phyloP scores from a whole-genome alignment of 1,140 invertebrate species.

The Drosophila asahinai region DNA sequence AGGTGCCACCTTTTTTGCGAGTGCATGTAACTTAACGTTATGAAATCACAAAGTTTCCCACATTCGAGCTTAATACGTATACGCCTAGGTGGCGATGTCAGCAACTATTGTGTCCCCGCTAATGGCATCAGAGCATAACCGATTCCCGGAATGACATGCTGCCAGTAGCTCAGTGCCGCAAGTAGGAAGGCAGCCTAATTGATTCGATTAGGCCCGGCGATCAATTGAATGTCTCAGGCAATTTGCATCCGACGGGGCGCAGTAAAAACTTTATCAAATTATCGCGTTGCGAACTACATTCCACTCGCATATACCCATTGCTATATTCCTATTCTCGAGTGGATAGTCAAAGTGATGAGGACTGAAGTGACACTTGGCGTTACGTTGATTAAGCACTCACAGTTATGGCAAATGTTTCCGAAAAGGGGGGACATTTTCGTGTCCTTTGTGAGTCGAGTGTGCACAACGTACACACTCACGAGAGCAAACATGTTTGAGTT shows the following conservation, averaged over 20 bases:
- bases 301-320: background rate
- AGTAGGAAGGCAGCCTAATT: slow-evolving; percentile 16
- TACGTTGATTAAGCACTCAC: slow-evolving; percentile 46
- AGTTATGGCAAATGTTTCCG: slow-evolving; percentile 17
- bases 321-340: slow-evolving; percentile 1
- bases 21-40: slow-evolving; percentile 3
- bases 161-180: background rate
- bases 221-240: slow-evolving; percentile 35
- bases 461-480: slow-evolving; percentile 1
- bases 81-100: background rate
- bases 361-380: slow-evolving; percentile 33
- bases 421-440: slow-evolving; percentile 8
- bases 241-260: slow-evolving; percentile 31
- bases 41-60: slow-evolving; percentile 31
- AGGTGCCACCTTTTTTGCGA: background rate
- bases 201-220: slow-evolving; percentile 40
- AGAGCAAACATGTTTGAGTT: slow-evolving; percentile 45
- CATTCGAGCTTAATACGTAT: slow-evolving; percentile 8
- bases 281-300: slow-evolving; percentile 7
- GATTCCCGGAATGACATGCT: slow-evolving; percentile 6
- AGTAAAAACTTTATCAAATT: slow-evolving; percentile 33
- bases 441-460: slow-evolving; percentile 29
- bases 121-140: slow-evolving; percentile 31
- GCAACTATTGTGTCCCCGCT: slow-evolving; percentile 24
- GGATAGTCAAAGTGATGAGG: slow-evolving; percentile 28